Base-by-base conservation (phyloP, 2,113 vertebrate genomes). In the Silurus glanis region DNA sequence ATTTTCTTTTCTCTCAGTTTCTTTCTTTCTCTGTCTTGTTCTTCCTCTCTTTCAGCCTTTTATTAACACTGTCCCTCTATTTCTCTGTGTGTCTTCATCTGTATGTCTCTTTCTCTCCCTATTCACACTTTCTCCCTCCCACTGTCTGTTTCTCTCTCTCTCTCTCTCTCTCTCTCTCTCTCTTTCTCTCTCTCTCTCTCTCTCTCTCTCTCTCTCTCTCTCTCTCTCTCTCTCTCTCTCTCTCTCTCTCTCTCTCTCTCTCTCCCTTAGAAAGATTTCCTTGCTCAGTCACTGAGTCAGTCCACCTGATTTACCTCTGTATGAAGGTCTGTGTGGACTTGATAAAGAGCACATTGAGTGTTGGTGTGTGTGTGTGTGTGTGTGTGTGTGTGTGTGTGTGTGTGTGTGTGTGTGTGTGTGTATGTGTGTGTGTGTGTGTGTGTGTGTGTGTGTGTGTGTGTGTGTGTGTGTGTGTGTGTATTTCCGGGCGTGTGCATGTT, bases 271-370 rank as follows among this genome's bases (percentile, higher is more conserved):
- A 25, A 82, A 67, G 62, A 49, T 74, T 23, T 85, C 59, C 66
- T 64, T 78, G 83, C 14, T 74, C 80, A 17, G 17, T 80, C 45
- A 53, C n/a, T 64, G 55, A 74, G 19, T 82, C 51, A 83, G n/a
- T 64, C 64, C 71, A 79, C 69, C 56, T 83, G 55, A 78, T 78
- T 59, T 75, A 66, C 25, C 37, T 37, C 56, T 59, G 19, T 59
- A 59, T 64, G 23, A 87, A 47, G 28, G 25, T n/a, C 58, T 45
- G 61, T 69, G 80, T 69, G n/a, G 23, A 51, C 45, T 76, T 61
- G 55, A 64, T 67, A 78, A 86, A 81, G 19, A 66, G 21, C 82
- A 72, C 53, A 9, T 0, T n/a, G 19, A 80, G 14, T 79, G 58
- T 47, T 23, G 49, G 78, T 80, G 76, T 80, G 80, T 8, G 28